Base-by-base conservation (phyloP, 2,888 invertebrate species). In the Ormyrus nitidulus region DNA sequence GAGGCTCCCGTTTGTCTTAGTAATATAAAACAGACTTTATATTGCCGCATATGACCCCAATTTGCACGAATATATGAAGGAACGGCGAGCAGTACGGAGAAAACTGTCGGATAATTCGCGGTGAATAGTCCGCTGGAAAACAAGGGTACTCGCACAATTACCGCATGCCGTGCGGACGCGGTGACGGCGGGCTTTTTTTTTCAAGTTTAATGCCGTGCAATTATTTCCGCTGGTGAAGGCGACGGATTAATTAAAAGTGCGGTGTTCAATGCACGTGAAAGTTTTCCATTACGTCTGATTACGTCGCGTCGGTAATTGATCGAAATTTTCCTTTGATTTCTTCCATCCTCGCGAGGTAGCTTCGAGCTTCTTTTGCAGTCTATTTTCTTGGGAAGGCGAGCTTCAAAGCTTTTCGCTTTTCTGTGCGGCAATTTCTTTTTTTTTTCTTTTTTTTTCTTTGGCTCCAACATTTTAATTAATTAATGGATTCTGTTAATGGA, bases 271-370 rank as follows among this genome's bases (percentile, higher is more conserved):
- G 46, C 34, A 6, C 49, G 34, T 11, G 59, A 70, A 72, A 72
- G 61, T 62, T 72, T 72, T 72, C 72, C 72, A 72, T 72, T 44
- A 46, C 10, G 61, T 44, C 34, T 62, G 53, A 62, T 61, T 61
- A 62, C 5, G 11, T 34, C 34, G 34, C 34, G 34, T 34, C 34
- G 4, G 34, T 70, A 8, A 59, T 53, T 51, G 72, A 62, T 62
- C n/a, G 53, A 62, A 72, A 53, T 72, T 54, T 13, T 54, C 44
- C 56, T 46, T 44, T 46, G 11, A 13, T 13, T 9, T 9, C 13
- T 13, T 13, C 9, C 34, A 4, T 34, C 34, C 34, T 3, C 34
- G 34, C 34, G 34, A 34, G 34, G 34, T 4, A 34, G 34, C 34
- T 34, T 34, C 34, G 34, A 34, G 34, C 34, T 4, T 4, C 4